phyloP scores from a whole-genome alignment of 2,113 vertebrate species.

The Bufo gargarizans region DNA sequence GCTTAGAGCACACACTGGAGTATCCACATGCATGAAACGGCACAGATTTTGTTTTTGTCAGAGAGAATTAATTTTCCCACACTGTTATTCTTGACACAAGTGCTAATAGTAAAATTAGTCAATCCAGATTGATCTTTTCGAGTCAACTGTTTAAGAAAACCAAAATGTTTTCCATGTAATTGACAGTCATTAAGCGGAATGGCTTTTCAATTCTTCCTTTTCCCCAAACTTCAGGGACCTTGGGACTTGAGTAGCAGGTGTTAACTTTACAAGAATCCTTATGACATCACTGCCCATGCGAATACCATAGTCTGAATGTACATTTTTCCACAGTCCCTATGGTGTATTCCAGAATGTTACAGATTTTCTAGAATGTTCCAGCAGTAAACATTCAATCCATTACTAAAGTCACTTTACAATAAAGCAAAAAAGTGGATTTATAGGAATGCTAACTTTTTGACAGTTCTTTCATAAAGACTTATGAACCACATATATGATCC shows the following conservation, averaged over 20 bases:
- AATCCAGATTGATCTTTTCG: conserved; percentile 51
- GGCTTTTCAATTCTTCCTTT: conserved; percentile 32
- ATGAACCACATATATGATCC: background rate
- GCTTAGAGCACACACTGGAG: conserved; percentile 1
- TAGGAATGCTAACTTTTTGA: background rate
- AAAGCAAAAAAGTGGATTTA: conserved; percentile 6
- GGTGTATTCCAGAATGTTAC: conserved; percentile 46
- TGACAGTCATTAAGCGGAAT: conserved; percentile 54
- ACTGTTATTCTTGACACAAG: conserved; percentile 45
- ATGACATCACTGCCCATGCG: conserved; percentile 55
- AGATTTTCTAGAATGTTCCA: conserved; percentile 39
- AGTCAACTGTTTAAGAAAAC: conserved; percentile 51
- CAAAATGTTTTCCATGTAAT: conserved; percentile 58
- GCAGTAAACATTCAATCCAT: conserved; percentile 8
- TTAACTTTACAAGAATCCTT: conserved; percentile 66
- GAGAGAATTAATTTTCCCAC: conserved; percentile 22
- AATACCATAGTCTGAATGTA: conserved; percentile 28
- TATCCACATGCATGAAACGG: conserved; percentile 25
- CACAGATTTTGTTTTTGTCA: conserved; percentile 51
- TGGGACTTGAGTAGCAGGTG: conserved; percentile 65
- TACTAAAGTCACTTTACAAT: conserved; percentile 3
- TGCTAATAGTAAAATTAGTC: conserved; percentile 47
- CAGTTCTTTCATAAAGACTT: background rate
- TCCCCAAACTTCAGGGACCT: conserved; percentile 62
- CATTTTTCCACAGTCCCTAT: conserved; percentile 32